Conservation (phyloP, 2,797 vertebrate species). For the Fratercula arctica region DNA sequence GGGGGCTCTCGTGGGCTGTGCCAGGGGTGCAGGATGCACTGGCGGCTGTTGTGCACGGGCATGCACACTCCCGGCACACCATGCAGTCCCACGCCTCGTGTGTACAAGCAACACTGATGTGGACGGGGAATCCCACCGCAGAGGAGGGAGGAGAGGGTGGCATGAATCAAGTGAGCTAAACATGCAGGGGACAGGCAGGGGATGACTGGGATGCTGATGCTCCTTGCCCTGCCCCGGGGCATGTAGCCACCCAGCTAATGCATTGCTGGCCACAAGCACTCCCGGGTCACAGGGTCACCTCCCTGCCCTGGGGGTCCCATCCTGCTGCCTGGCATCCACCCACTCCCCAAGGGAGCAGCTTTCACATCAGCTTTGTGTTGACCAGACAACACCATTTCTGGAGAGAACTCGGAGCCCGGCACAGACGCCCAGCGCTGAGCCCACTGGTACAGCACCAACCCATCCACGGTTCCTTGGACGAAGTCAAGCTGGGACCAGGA, state of each 20-base stretch:
- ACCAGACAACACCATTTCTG: background rate
- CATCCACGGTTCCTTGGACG: accelerated
- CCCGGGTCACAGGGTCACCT: accelerated
- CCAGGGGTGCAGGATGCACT: accelerated
- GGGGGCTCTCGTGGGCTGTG: background rate
- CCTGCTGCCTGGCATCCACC: background rate
- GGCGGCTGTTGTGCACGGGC: accelerated
- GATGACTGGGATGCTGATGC: background rate
- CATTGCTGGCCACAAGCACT: background rate
- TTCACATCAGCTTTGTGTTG: background rate
- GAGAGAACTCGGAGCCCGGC: background rate
- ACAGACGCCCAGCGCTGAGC: background rate
- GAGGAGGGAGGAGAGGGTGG: background rate
- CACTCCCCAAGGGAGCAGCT: background rate
- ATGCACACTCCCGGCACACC: accelerated
- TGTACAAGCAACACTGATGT: background rate
- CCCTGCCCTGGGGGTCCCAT: background rate
- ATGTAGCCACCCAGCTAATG: background rate
- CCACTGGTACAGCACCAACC: accelerated
- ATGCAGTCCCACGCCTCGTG: accelerated
- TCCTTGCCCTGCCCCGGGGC: background rate
- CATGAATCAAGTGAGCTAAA: background rate
- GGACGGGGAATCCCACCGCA: background rate
- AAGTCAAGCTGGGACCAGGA: accelerated
- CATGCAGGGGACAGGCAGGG: accelerated